Percentiles rank a stretch among this genome's conserved stretches.
These are phyloP conservation scores for Drosophila subpulchrella DNA, from an alignment of 1,140 invertebrate genomes.

Conservation along the genomic window DNA sequence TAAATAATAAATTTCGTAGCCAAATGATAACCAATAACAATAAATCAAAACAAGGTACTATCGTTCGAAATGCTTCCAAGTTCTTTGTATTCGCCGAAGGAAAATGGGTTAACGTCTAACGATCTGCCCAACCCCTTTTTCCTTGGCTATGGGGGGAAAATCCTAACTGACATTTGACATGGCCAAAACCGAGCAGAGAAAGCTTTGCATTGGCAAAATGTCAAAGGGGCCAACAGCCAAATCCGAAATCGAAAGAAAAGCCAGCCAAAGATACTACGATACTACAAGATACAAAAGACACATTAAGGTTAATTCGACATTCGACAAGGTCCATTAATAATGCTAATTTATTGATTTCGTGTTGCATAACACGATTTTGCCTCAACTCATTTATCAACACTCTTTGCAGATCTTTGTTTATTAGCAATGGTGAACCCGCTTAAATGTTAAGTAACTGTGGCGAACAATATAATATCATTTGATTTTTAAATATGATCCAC, in stretches of 20 bases:
- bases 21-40: neutral
- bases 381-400: constrained; percentile 12
- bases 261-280: neutral
- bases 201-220: constrained; percentile 35
- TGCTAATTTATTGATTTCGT: constrained; percentile 44
- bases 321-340: constrained; percentile 40
- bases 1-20: neutral
- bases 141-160: constrained; percentile 7
- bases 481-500: too few relatives aligned
- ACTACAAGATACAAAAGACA: constrained; percentile 14
- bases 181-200: constrained; percentile 25
- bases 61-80: neutral
- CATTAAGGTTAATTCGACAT: constrained; percentile 44
- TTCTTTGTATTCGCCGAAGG: too few relatives aligned
- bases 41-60: neutral
- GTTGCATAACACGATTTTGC: constrained; percentile 7
- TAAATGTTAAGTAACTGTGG: neutral
- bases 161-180: constrained; percentile 49
- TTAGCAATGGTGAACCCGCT: neutral
- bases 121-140: constrained; percentile 10
- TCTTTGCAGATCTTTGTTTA: neutral
- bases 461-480: neutral
- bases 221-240: constrained; percentile 23
- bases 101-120: constrained; percentile 24
- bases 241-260: constrained; percentile 20